Conservation (phyloP, 92 coral and sea anemone genomes). For the Zoanthus solanderi region DNA sequence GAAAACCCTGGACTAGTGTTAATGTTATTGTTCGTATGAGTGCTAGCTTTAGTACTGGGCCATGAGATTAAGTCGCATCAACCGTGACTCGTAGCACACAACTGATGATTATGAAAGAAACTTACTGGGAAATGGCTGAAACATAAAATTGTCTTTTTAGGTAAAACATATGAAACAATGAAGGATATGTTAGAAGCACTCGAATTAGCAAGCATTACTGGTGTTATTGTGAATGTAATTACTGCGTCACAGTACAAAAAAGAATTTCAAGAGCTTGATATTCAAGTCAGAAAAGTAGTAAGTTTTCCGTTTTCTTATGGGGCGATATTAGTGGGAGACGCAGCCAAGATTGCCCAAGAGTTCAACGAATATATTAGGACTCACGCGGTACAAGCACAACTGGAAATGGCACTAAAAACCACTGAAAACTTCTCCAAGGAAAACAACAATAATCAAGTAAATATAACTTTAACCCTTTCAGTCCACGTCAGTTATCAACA, state of each 20-base stretch:
- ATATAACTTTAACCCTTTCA: background rate
- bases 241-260: slow-evolving; percentile 12
- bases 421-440: background rate
- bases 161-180: slow-evolving; percentile 20
- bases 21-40: background rate
- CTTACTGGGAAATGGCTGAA: background rate
- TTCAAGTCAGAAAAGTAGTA: slow-evolving; percentile 22
- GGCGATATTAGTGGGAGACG: background rate
- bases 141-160: background rate
- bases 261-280: background rate
- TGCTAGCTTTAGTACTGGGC: background rate
- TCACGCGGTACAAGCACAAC: slow-evolving; percentile 1
- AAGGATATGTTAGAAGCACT: slow-evolving; percentile 10
- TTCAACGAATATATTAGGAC: slow-evolving; percentile 22
- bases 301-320: slow-evolving; percentile 40
- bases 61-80: background rate
- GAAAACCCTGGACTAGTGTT: no score
- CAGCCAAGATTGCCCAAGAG: slow-evolving; percentile 23
- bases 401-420: background rate
- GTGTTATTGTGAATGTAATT: slow-evolving; percentile 12
- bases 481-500: no score
- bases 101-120: background rate
- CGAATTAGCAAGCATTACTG: slow-evolving; percentile 14
- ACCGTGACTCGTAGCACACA: background rate
- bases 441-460: background rate